Base-by-base conservation (phyloP, 2,888 invertebrate species). In the Drosophila rubida region DNA sequence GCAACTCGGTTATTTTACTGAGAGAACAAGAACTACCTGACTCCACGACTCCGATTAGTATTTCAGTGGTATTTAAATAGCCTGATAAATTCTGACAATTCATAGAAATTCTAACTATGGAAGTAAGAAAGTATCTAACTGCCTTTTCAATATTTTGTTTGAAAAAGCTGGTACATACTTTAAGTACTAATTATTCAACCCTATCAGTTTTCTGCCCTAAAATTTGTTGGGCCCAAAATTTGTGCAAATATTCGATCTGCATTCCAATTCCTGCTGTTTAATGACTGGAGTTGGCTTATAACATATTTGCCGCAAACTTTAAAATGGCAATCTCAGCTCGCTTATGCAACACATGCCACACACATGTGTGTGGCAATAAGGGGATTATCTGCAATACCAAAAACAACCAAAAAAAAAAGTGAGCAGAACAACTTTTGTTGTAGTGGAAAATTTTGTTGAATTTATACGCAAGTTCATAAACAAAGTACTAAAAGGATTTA, bases 401-500 rank as follows among this genome's bases (percentile, higher is more conserved):
- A 50, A 45, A 42, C 61, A 50, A 45, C 39, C 61, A 60, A 45
- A 42, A 45, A 54, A 48, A 39, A 45, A 50, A 49, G 42, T 23
- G 22, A 41, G 51, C 51, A 50, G n/a, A 41, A 65, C 63, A 80
- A 86, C 35, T 87, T 80, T 68, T 44, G 66, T 59, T 69, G 53
- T 51, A 50, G 70, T 57, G 62, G 30, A 78, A 74, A 79, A 81
- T 76, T 74, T 76, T 60, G 71, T 32, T 32, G 55, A 84, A 88
- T 88, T 84, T 86, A 88, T 87, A 73, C 69, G 81, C 78, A 78
- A 84, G 87, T 85, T 87, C 87, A 85, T 85, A 85, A 85, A 85
- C 84, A 85, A 85, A 85, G 84, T 81, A 77, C 78, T 85, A 84
- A 85, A 87, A 78, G 88, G 84, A 88, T 85, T 83, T 88, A 83